Base-by-base conservation (phyloP, 2,797 vertebrate genomes). In the Chrysocyon brachyurus region DNA sequence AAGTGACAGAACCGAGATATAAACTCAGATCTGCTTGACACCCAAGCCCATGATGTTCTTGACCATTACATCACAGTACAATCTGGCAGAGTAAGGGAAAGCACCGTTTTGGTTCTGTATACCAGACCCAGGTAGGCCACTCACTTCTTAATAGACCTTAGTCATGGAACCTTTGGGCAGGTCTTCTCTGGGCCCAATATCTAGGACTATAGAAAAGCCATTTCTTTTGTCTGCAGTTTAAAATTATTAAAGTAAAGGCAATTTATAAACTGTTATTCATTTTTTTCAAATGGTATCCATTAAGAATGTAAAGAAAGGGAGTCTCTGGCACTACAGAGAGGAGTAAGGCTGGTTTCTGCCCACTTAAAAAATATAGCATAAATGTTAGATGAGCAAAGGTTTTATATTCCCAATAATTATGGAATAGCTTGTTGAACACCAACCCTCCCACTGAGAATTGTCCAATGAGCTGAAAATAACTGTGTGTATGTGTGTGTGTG, bases 261-360 rank as follows among this genome's bases (percentile, higher is more conserved):
- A 63, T 91, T 63, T 86, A 78, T 17, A 79, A 93, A 83, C 9
- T 52, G 66, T 75, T 83, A 78, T 40, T 33, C 12, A 66, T 83
- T 75, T 91, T 33, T 33, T 91, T 91, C 75, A 77, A 36, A 54
- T 91, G 40, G 28, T 16, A 21, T 46, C 86, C 82, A 3, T 77
- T 75, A 73, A 96, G 86, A 87, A 95, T 73, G 85, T 90, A 46
- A 73, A 94, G 59, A 33, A 75, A 84, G 64, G 24, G 59, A 66
- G 24, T 24, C n/a, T 10, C 63, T 66, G 24, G 28, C 3, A 56
- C 84, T 70, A 81, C 16, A 73, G 70, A 96, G 31, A 72, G 28
- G 26, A 59, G 63, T 33, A 87, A 89, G n/a, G 15, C 15, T 95
- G 6, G 5, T 78, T 78, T 28, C 33, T 54, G 31, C 46, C 78